phyloP scores from a whole-genome alignment of 2,888 invertebrate species.

The Drosophila monieri region DNA sequence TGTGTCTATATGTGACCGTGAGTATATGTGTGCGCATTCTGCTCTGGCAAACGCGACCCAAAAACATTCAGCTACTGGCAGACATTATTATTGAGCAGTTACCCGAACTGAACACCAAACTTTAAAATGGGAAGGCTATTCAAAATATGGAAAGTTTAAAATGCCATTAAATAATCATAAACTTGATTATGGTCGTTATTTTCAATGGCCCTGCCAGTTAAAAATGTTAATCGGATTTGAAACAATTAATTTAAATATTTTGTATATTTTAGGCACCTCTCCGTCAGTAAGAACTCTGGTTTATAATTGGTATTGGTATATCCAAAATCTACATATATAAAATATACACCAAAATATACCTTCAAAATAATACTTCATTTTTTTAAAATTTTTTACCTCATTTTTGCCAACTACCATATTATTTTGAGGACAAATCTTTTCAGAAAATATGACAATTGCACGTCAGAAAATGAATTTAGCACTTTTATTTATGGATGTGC shows the following conservation, averaged over 20 bases:
- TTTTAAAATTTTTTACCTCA: too few species aligned
- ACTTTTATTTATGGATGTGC: slow-evolving; percentile 18
- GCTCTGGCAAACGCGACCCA: slow-evolving; percentile 11
- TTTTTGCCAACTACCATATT: slow-evolving; percentile 5
- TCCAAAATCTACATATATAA: too few species aligned
- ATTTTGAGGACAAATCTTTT: slow-evolving; percentile 19
- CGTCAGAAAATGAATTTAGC: neutral
- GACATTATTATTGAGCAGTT: slow-evolving; percentile 42
- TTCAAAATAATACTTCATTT: too few species aligned
- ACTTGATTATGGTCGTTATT: neutral
- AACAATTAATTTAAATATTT: neutral
- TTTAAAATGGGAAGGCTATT: slow-evolving; percentile 35
- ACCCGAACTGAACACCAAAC: slow-evolving; percentile 13
- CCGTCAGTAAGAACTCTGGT: too few species aligned
- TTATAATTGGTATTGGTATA: too few species aligned
- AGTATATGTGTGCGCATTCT: slow-evolving; percentile 11
- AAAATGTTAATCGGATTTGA: neutral
- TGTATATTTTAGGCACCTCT: too few species aligned
- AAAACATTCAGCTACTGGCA: slow-evolving; percentile 4
- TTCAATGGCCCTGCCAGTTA: neutral
- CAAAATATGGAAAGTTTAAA: slow-evolving; percentile 7
- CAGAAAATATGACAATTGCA: slow-evolving; percentile 5
- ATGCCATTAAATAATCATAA: neutral
- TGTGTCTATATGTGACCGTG: neutral
- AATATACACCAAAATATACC: too few species aligned